Conservation (phyloP, 1,140 invertebrate species). For the Orchestia grillus region DNA sequence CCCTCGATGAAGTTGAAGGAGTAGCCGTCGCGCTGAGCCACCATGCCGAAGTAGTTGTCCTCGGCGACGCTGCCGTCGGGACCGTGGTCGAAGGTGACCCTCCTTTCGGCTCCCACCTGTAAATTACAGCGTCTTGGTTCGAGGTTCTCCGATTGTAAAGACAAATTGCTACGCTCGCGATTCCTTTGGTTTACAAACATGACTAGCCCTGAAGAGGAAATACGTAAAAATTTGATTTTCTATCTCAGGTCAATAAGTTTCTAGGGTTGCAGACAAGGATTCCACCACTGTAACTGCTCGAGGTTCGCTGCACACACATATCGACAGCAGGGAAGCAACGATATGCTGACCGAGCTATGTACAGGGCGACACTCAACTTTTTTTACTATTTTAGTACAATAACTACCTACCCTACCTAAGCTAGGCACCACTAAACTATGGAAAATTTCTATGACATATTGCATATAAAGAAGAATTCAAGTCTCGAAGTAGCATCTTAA, state of each 20-base stretch:
- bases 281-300: not conserved
- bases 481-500: not conserved
- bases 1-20: conserved; percentile 94
- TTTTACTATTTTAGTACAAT: not conserved
- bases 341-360: not conserved
- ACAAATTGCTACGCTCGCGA: too few species aligned
- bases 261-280: not conserved
- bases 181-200: not conserved
- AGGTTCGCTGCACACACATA: not conserved
- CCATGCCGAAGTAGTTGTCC: conserved; percentile 97
- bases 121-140: conserved; percentile 69
- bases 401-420: not conserved
- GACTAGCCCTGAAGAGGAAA: not conserved
- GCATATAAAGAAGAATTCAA: not conserved
- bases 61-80: conserved; percentile 95
- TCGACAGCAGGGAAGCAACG: not conserved
- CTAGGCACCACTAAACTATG: not conserved
- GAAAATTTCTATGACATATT: not conserved
- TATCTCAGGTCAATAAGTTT: not conserved
- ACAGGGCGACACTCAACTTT: not conserved
- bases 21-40: conserved; percentile 86
- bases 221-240: not conserved
- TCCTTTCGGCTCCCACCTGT: conserved; percentile 87
- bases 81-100: conserved; percentile 95
- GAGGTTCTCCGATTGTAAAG: not conserved